Percentiles rank a stretch among this genome's conserved stretches.
Conservation (phyloP, 2,113 vertebrate species). For the Puma concolor region DNA sequence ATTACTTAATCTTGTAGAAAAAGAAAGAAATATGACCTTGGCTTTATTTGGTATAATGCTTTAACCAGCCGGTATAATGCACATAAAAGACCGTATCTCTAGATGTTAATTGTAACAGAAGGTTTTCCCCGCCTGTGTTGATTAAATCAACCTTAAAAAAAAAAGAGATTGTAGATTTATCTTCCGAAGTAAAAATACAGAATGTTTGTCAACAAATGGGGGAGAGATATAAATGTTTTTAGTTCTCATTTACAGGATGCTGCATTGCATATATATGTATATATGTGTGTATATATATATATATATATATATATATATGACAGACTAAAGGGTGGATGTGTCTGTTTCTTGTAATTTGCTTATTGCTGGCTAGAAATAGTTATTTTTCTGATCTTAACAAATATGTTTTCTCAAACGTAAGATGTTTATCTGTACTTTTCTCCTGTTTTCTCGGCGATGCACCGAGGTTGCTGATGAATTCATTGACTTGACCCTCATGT, state of each 20-base stretch:
- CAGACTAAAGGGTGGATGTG: background rate
- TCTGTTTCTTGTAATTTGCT: background rate
- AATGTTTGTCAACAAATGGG: background rate
- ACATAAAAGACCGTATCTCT: background rate
- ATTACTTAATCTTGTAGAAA: background rate
- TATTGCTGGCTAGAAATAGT: background rate
- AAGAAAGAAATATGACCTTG: background rate
- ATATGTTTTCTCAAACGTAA: background rate
- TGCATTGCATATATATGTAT: background rate
- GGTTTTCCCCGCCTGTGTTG: background rate
- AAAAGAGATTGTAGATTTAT: background rate
- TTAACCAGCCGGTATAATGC: background rate
- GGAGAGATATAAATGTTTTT: background rate
- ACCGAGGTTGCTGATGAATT: background rate
- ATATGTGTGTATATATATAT: background rate
- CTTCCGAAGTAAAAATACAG: background rate
- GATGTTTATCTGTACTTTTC: background rate
- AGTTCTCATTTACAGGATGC: background rate
- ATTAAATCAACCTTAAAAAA: background rate
- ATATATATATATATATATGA: background rate
- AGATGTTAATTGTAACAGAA: background rate
- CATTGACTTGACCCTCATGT: background rate
- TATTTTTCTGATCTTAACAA: background rate
- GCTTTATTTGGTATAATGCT: background rate
- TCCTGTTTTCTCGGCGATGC: background rate